Percentiles rank a stretch among this genome's conserved stretches.
Evolutionary conservation across 2,113 vertebrate species (phyloP).

Genomic region (Nyctereutes procyonoides): DNA sequence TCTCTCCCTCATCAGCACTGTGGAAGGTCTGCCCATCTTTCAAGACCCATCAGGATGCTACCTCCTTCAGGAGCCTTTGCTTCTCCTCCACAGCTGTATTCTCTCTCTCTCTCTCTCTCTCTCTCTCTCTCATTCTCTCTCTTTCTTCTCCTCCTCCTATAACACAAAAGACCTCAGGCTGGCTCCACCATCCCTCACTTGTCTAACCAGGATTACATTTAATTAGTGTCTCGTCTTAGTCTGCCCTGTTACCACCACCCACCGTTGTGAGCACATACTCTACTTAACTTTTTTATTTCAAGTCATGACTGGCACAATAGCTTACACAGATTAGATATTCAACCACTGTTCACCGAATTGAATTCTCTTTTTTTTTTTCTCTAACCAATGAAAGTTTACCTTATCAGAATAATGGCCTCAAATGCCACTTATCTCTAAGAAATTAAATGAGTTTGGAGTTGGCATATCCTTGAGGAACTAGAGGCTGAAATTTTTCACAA

Average conservation of each 20-base stretch:
- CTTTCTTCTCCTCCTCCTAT: neutral
- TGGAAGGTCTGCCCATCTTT: neutral
- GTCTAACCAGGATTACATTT: neutral
- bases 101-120: rapidly evolving
- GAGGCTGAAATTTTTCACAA: neutral
- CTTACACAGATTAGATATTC: neutral
- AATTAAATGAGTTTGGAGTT: neutral
- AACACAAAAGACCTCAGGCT: neutral
- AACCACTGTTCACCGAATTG: neutral
- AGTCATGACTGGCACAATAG: neutral
- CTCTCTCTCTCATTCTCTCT: neutral
- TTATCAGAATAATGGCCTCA: neutral
- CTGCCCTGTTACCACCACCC: rapidly evolving
- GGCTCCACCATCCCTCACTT: neutral
- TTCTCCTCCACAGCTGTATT: neutral
- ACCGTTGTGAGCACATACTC: neutral
- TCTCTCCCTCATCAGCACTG: neutral
- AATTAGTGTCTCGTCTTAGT: neutral
- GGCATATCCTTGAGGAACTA: neutral
- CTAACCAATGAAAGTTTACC: neutral
- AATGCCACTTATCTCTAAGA: neutral
- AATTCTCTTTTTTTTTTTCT: neutral
- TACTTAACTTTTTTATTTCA: neutral
- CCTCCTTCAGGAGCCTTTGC: neutral
- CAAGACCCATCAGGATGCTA: neutral